phyloP scores from a whole-genome alignment of 2,113 vertebrate species.

The Catharus fuscescens region DNA sequence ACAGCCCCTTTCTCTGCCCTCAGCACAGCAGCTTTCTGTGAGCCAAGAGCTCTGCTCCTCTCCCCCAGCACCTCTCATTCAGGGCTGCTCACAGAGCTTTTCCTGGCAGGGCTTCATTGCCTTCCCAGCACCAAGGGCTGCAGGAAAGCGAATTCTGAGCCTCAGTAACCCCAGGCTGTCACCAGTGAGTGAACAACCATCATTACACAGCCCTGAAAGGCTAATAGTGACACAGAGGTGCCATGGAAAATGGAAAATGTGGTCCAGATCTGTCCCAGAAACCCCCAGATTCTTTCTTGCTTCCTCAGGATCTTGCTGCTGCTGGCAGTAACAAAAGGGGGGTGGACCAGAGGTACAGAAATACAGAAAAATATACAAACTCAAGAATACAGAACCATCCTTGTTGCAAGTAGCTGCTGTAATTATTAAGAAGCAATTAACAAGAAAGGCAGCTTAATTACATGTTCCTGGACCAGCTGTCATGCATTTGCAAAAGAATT shows the following conservation, averaged over 20 bases:
- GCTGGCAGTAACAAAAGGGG: not conserved
- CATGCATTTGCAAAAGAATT: not conserved
- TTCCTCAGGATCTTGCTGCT: not conserved
- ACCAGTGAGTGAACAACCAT: not conserved
- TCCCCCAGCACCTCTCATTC: not conserved
- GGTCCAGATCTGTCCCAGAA: not conserved
- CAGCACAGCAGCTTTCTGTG: not conserved
- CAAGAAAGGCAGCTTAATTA: not conserved
- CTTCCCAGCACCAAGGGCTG: not conserved
- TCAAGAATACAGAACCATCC: not conserved
- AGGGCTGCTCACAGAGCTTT: not conserved
- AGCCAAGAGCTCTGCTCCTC: not conserved
- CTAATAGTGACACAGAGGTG: not conserved
- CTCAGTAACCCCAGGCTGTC: not conserved
- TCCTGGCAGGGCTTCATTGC: not conserved
- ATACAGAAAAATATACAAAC: not conserved
- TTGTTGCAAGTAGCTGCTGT: not conserved
- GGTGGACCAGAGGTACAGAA: not conserved
- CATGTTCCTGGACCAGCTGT: not conserved
- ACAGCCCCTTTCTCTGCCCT: not conserved
- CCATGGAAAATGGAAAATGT: not conserved
- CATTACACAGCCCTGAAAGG: not conserved
- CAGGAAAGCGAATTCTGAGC: not conserved
- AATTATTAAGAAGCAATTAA: not conserved
- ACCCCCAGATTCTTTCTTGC: not conserved